phyloP scores from a whole-genome alignment of 30 jellyfish, hydroid and myxozoan genomes.

The Chrysaora quinquecirrha region DNA sequence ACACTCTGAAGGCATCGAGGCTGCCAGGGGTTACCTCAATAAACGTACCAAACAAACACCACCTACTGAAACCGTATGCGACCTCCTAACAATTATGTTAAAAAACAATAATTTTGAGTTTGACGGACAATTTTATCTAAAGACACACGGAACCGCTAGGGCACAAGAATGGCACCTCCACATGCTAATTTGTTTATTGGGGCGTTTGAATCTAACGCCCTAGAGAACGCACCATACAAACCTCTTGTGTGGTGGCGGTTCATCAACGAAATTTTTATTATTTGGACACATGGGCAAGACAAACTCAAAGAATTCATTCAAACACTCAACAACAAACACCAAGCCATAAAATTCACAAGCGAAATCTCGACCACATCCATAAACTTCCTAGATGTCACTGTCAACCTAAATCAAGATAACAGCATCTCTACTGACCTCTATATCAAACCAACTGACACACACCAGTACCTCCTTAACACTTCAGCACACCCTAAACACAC shows the following conservation, averaged over 20 bases:
- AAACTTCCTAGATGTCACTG: background rate
- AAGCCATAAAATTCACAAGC: background rate
- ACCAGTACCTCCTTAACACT: background rate
- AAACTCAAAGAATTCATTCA: conserved; percentile 12
- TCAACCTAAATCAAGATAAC: no score
- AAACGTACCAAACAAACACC: conserved; percentile 1
- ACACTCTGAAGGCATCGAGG: no score
- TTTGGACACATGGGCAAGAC: conserved; percentile 45
- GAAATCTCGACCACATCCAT: background rate
- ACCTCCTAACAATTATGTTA: conserved; percentile 13
- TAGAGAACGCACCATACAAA: conserved; percentile 15
- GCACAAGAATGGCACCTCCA: conserved; percentile 17
- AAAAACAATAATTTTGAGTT: conserved; percentile 22
- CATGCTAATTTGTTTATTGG: background rate
- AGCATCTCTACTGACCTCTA: background rate
- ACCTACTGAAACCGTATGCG: conserved; percentile 32
- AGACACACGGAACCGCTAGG: conserved; percentile 26
- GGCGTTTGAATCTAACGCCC: conserved; percentile 5
- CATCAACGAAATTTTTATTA: conserved; percentile 1
- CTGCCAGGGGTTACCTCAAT: no score
- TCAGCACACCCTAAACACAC: background rate
- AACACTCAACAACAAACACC: background rate
- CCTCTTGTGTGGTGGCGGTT: conserved; percentile 1
- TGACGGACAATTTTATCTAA: conserved; percentile 22
- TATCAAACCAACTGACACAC: background rate